A percentile compares a stretch with the other conserved stretches of the same genome.
Conservation (phyloP, 2,888 invertebrate species). For the Himalopsyche kuldschensis region DNA sequence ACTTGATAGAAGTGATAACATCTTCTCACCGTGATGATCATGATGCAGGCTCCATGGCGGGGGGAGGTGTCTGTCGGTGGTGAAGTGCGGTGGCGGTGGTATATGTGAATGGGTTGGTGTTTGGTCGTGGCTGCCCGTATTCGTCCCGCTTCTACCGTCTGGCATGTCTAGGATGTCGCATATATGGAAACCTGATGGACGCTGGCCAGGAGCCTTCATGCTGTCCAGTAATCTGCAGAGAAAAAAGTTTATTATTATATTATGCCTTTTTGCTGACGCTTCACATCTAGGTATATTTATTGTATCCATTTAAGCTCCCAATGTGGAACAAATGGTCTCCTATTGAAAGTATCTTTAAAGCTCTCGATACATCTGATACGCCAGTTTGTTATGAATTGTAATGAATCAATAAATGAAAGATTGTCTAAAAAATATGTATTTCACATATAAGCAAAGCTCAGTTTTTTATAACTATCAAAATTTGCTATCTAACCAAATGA, state of each 20-base stretch:
- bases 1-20: not conserved
- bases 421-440: too few species aligned
- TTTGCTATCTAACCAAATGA: too few species aligned
- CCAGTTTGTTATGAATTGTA: too few species aligned
- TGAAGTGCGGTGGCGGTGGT: constrained; percentile 35
- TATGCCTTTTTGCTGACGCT: not conserved
- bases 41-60: constrained; percentile 50
- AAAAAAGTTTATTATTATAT: not conserved
- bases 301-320: too few species aligned
- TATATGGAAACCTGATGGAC: constrained; percentile 86
- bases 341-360: too few species aligned
- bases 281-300: too few species aligned
- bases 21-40: constrained; percentile 42
- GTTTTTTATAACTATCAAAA: too few species aligned
- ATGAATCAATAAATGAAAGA: too few species aligned
- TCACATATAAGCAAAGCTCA: too few species aligned
- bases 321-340: too few species aligned
- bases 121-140: constrained; percentile 47
- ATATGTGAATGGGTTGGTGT: constrained; percentile 34
- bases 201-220: constrained; percentile 78
- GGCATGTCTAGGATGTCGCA: constrained; percentile 92
- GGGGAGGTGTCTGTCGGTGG: constrained; percentile 32
- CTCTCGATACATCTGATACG: too few species aligned
- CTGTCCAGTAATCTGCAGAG: constrained; percentile 75
- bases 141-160: constrained; percentile 60